Percentiles rank a stretch among this genome's conserved stretches.
These are phyloP conservation scores for Poecilia gillii DNA, from an alignment of 2,797 vertebrate genomes.

Conservation along the genomic window DNA sequence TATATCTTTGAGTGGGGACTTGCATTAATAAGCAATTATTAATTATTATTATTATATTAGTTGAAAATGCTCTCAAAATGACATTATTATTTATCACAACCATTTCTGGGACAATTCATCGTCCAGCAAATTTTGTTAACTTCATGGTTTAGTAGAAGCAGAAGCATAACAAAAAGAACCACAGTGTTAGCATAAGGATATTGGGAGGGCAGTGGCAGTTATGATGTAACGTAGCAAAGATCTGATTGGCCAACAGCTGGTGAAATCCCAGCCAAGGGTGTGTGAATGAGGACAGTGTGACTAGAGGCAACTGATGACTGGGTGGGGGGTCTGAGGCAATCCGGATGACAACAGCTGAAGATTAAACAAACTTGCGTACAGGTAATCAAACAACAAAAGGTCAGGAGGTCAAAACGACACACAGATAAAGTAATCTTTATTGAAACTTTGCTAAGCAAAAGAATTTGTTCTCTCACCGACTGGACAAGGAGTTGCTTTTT, in stretches of 20 bases:
- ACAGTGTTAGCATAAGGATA: slow-evolving; percentile 54
- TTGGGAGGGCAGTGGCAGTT: slow-evolving; percentile 54
- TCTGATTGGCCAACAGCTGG: slow-evolving; percentile 68
- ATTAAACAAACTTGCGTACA: slow-evolving; percentile 36
- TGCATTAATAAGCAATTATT: too few relatives aligned
- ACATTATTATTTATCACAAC: too few relatives aligned
- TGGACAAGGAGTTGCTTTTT: background rate
- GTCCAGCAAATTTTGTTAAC: background rate
- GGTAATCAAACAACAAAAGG: slow-evolving; percentile 35
- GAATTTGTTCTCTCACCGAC: background rate
- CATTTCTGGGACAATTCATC: too few relatives aligned
- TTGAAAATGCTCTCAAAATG: too few relatives aligned
- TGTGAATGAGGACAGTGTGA: slow-evolving; percentile 27
- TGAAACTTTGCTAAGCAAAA: background rate
- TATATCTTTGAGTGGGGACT: too few relatives aligned
- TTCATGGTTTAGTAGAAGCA: background rate
- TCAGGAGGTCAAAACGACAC: background rate
- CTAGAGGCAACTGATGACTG: background rate
- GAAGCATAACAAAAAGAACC: background rate
- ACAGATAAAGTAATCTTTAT: background rate
- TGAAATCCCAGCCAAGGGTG: slow-evolving; percentile 56
- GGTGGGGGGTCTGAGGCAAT: slow-evolving; percentile 31
- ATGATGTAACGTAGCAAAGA: slow-evolving; percentile 45
- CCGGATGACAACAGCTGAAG: slow-evolving; percentile 35
- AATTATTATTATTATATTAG: too few relatives aligned